Base-by-base conservation (phyloP, 2,113 vertebrate species). In the Gymnocephalus cernua region DNA sequence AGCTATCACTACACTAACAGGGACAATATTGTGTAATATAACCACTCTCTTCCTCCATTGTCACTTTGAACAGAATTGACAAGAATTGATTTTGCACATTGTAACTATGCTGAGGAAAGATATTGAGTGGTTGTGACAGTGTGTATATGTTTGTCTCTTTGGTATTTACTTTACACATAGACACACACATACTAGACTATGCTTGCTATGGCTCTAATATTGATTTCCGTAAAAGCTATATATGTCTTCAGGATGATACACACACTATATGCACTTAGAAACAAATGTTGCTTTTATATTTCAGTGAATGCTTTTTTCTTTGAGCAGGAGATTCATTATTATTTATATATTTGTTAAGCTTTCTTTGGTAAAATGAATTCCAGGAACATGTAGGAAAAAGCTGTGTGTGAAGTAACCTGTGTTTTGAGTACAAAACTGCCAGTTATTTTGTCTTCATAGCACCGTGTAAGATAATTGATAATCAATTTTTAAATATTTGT, bases 61-160 rank as follows among this genome's bases (percentile, higher is more conserved):
- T 62, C 61, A 35, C 29, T 35, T 16, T 72, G 18, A 73, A 29
- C 76, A 68, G 56, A 70, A 70, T 53, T 74, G 50, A 86, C 78
- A 80, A 61, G 64, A 82, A 90, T 83, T 86, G 79, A 88, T 86
- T 88, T n/a, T 45, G 27, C 38, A 35, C 21, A 54, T 59, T 64
- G 32, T 19, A 41, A 71, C 47, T 38, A 15, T 32, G 45, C 45
- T 41, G 58, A 62, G 75, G 71, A 79, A 63, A 53, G 72, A 12
- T 45, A 58, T 11, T 47, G 51, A 77, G 58, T 27, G 59, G 48
- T 14, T 69, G 7, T 78, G 35, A 73, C 76, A 38, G 44, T 54
- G 35, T 58, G 61, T 59, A 44, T 18, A 35, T 10, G 45, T 69
- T 53, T 61, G 38, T 64, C 63, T 57, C 45, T n/a, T 29, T 47